Conservation (phyloP, 2,888 invertebrate species). For the Melinopterus prodromus region DNA sequence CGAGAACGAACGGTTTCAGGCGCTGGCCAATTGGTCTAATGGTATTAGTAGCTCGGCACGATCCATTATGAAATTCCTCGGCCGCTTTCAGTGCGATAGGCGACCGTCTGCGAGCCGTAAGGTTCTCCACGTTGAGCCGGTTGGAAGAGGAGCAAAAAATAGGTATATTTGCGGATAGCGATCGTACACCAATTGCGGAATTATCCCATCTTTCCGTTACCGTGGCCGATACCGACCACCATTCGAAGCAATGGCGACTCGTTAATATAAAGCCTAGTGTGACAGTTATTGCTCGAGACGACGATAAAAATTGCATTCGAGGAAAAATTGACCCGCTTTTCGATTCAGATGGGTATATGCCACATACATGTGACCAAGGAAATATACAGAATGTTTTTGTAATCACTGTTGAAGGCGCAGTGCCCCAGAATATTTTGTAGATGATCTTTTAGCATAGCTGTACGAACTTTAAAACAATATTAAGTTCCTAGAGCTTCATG, state of each 20-base stretch:
- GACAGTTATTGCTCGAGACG: neutral
- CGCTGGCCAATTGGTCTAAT: neutral
- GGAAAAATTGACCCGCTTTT: neutral
- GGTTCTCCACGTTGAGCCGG: neutral
- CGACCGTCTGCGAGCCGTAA: neutral
- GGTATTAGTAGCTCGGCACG: neutral
- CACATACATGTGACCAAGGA: too few species aligned
- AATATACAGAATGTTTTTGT: too few species aligned
- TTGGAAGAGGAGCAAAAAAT: neutral
- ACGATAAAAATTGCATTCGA: neutral
- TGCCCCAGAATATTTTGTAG: too few species aligned
- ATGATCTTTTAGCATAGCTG: too few species aligned
- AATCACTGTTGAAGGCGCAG: too few species aligned
- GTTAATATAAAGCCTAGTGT: neutral
- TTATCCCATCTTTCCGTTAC: neutral
- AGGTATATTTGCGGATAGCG: neutral
- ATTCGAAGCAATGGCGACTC: neutral
- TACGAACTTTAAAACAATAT: too few species aligned
- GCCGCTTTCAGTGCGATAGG: neutral
- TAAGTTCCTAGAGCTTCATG: too few species aligned
- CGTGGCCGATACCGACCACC: neutral
- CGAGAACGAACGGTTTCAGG: neutral
- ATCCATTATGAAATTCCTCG: neutral
- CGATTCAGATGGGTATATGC: neutral
- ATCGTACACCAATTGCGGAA: neutral